Base-by-base conservation (phyloP, 2,888 invertebrate genomes). In the Luperina nickerlii region DNA sequence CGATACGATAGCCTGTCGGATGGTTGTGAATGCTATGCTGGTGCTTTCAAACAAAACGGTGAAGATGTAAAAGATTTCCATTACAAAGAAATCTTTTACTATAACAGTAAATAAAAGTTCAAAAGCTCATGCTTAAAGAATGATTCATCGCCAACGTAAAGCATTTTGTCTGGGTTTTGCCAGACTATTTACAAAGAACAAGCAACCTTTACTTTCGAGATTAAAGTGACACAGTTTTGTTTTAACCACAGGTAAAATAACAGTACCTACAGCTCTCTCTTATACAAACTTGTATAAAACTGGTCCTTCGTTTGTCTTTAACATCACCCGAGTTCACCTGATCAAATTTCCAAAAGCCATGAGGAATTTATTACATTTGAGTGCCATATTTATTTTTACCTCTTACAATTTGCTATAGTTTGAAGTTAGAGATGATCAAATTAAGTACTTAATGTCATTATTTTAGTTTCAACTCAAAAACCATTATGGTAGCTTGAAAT, bases 231-330 rank as follows among this genome's bases (percentile, higher is more conserved):
- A 20, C 45, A 13, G 45, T 77, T 76, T 76, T 45, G 8, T 2
- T 32, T 75, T 45, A 75, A 57, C 45, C 13, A 32, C 32, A n/a
- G 13, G 18, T 27, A n/a, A 18, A 76, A 48, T 76, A 75, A 42
- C 74, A 42, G 74, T 74, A 74, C 38, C n/a, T 27, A 42, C 42
- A 54, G 0, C 60, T 77, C 60, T 76, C 60, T 77, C 77, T 4
- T 76, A 48, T 11, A 11, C 77, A 77, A 76, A 60, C 32, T 77
- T 45, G 32, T 76, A 45, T 76, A n/a, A 15, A 76, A 77, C 76
- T 48, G 48, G 48, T 62, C 76, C 78, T 76, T 76, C 38, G 32
- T 77, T 76, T 77, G 48, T 60, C 1, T 60, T 77, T 77, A 76
- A 15, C 77, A n/a, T 18, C 15, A 27, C 18, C 27, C 13, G 42